These are phyloP conservation scores for Cataglyphis albicans DNA, from an alignment of 2,888 invertebrate genomes.

Conservation along the genomic window DNA sequence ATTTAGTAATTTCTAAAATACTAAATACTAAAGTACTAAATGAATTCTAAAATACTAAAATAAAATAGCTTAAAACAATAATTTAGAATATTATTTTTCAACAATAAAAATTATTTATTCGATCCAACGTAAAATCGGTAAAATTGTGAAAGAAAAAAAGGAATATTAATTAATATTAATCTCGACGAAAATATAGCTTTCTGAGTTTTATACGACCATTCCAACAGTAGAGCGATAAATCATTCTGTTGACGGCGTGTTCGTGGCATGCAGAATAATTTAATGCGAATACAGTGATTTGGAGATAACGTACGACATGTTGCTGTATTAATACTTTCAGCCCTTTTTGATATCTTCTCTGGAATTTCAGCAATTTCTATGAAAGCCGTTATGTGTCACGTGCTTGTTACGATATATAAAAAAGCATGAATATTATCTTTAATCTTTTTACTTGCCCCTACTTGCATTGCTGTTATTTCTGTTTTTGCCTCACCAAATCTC, in stretches of 20 bases:
- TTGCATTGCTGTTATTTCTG: background rate
- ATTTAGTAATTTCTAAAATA: too few relatives aligned
- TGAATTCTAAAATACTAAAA: too few relatives aligned
- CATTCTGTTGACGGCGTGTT: background rate
- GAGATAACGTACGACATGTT: background rate
- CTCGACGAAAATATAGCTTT: conserved; percentile 2
- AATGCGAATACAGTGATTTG: conserved; percentile 24
- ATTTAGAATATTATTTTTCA: background rate
- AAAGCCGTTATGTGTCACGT: conserved; percentile 17
- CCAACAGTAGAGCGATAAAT: background rate
- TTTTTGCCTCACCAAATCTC: conserved; percentile 55
- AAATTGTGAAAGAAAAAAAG: conserved; percentile 7
- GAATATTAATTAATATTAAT: background rate
- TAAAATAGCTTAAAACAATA: background rate
- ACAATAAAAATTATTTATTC: background rate
- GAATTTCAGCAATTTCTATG: conserved; percentile 22
- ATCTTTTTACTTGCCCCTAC: conserved; percentile 16
- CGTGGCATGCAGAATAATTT: background rate
- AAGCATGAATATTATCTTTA: background rate
- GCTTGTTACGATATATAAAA: conserved; percentile 1
- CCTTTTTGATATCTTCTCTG: background rate
- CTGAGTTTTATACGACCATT: background rate
- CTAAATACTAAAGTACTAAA: too few relatives aligned
- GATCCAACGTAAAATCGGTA: background rate
- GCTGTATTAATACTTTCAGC: background rate